Evolutionary conservation across 2,113 vertebrate species (phyloP), one percentile per base, ranked within the genome.

Genomic region (Lutjanus erythropterus): DNA sequence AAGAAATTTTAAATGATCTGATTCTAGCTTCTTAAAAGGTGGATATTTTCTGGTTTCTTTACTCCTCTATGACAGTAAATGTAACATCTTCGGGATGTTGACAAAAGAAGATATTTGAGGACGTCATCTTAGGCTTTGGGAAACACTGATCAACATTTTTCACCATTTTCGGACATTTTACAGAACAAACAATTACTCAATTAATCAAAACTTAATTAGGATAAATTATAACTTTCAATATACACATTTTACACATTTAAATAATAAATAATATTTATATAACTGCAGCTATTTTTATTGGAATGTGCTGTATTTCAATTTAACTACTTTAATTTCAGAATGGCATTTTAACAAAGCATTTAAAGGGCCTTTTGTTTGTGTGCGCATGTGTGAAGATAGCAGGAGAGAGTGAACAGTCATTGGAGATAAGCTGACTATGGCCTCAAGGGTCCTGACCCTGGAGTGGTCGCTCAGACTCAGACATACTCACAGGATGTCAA

Each of bases 401-500:
- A 76, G 72, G 47, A 68, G 62, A 81, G 49, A 86, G 78, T 74
- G 79, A 91, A 59, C 74, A 59, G 69, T 71, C 71, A 47, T 25
- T 65, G 74, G 50, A 42, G 86, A 91, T 89, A 84, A 90, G 69
- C 81, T 2, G 61, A 72, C 81, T 66, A 55, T 23, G 72, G 73
- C 49, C 81, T 75, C 76, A 35, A 44, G 65, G 84, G 84, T 84
- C 86, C 14, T 59, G 84, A 85, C 83, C 87, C 53, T 56, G 9
- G 29, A 87, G 83, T 87, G 78, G 81, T 88, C 79, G 81, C 64
- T 84, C 79, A 70, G 76, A 82, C 82, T 35, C 72, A 85, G 69
- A 82, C 82, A 73, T 62, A 83, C 61, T 84, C 78, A 79, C 49
- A 82, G 71, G 74, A 86, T 88, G 88, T 91, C 83, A 89, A 77